phyloP scores from a whole-genome alignment of 1,140 invertebrate species.

The Octopus sinensis region DNA sequence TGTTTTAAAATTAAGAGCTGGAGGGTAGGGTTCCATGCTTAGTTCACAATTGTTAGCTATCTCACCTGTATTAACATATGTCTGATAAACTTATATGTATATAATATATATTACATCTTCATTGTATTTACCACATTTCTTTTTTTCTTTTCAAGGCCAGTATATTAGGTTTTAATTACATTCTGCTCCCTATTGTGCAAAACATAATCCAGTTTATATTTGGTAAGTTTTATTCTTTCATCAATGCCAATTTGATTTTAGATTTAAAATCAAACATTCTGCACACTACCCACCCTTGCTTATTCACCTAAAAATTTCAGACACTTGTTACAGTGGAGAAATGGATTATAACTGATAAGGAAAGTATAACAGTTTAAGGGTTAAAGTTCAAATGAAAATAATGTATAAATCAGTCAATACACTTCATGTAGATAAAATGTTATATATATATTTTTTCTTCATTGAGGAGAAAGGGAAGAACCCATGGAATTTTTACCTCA shows the following conservation, averaged over 20 bases:
- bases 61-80: neutral
- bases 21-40: neutral
- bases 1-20: constrained; percentile 33
- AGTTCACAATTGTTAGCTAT: neutral
- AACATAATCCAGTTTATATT: constrained; percentile 34
- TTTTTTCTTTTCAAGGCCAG: constrained; percentile 60
- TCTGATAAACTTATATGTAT: neutral
- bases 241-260: constrained; percentile 3
- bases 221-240: constrained; percentile 25
- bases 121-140: neutral
- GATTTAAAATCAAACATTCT: constrained; percentile 13
- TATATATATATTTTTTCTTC: no score
- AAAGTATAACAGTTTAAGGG: neutral
- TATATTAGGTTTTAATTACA: constrained; percentile 58
- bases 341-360: neutral
- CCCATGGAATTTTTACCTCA: no score
- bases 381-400: neutral
- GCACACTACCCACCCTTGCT: neutral
- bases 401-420: no score
- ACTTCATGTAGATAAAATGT: no score
- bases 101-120: neutral
- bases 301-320: neutral
- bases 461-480: no score
- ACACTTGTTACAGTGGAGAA: neutral
- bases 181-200: constrained; percentile 37